Base-by-base conservation (phyloP, 2,113 vertebrate species). In the Lanius collurio region DNA sequence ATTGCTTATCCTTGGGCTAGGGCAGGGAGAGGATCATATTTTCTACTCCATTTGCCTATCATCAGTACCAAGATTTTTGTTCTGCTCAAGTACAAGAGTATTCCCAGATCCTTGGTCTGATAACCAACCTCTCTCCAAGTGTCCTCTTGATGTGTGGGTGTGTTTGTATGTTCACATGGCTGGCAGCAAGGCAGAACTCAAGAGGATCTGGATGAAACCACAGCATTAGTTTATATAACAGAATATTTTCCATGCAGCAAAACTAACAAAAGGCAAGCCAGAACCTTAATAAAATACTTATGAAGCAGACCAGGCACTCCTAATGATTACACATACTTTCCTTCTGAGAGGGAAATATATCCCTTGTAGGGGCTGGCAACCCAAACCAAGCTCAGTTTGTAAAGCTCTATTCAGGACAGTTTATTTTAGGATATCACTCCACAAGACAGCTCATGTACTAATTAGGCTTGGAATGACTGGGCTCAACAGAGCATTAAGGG, bases 231-330 rank as follows among this genome's bases (percentile, higher is more conserved):
- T 91, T 94, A 92, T 19, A 3, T 87, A 93, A 95, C 65, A 87
- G 71, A 95, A 56, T 95, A 94, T 94, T 96, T 96, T 94, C 93
- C 91, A 83, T 35, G 62, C 69, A 82, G 74, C 68, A 95, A 60
- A 95, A 92, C 79, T 78, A 92, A 90, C 67, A 95, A 91, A 95
- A 95, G 62, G 44, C 83, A 86, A 93, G 80, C 68, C 94, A 96
- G 59, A 87, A 63, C 67, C 76, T 84, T 89, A 95, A 96, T 93
- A 93, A 95, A 94, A 95, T 87, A 92, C 89, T 93, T 93, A 90
- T 14, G 77, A 95, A 95, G 87, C 79, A 90, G 77, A 83, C 15
- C 56, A 91, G 87, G 42, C 89, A 37, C 27, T 82, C n/a, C 69
- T 96, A 89, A 94, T 92, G 80, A 91, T 94, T 91, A 81, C 64